Evolutionary conservation across 2,888 invertebrate genomes (phyloP).

Genomic region (Drosophila antonietae): DNA sequence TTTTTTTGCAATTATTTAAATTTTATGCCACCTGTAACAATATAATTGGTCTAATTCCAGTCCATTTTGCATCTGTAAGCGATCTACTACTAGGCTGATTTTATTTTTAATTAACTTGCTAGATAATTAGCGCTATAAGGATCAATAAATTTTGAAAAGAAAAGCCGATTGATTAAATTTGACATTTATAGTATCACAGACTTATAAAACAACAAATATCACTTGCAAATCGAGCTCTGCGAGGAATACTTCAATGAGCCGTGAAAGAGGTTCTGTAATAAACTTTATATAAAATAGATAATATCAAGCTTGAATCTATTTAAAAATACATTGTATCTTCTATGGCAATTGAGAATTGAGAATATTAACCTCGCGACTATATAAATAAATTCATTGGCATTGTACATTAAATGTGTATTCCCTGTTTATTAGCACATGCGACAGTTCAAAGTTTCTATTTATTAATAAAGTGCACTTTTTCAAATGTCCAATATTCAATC

Average conservation of each 20-base stretch:
- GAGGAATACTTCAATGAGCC: not conserved
- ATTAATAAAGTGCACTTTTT: conserved; percentile 10
- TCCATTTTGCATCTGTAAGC: not conserved
- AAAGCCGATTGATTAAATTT: not conserved
- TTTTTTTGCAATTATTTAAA: not conserved
- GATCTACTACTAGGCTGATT: not conserved
- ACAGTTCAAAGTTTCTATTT: conserved; percentile 16
- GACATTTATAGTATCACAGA: not conserved
- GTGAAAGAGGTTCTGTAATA: too few species aligned
- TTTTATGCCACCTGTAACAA: not conserved
- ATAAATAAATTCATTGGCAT: conserved; percentile 6
- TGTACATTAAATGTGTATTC: conserved; percentile 13
- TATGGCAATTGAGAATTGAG: not conserved
- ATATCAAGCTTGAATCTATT: not conserved
- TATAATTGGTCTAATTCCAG: not conserved
- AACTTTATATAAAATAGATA: not conserved
- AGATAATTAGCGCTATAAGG: not conserved
- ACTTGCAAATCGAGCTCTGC: not conserved
- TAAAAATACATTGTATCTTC: not conserved
- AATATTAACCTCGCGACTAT: not conserved
- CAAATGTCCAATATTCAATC: conserved; percentile 20
- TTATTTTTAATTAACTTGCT: not conserved
- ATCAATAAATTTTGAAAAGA: not conserved
- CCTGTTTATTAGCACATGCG: conserved; percentile 1
- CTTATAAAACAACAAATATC: not conserved